These are phyloP conservation scores for Galerucella calmariensis DNA, from an alignment of 2,888 invertebrate species.

Conservation along the genomic window DNA sequence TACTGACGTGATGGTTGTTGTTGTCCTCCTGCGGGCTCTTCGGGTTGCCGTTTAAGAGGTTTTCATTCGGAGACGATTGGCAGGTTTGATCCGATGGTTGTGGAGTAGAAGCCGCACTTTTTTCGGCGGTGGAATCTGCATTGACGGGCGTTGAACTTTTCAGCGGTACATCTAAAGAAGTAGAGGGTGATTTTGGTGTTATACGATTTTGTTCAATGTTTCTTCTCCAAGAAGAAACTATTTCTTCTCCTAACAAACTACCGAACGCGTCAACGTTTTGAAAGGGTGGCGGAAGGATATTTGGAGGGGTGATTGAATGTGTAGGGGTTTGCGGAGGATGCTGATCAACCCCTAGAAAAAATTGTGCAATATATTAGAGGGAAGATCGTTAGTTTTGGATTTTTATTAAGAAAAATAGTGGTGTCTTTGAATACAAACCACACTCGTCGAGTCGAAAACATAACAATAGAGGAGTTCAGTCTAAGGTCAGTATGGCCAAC, in stretches of 20 bases:
- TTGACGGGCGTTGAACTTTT: conserved; percentile 66
- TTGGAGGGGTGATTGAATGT: conserved; percentile 60
- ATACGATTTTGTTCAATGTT: conserved; percentile 70
- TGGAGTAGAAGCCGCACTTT: conserved; percentile 66
- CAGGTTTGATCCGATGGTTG: conserved; percentile 63
- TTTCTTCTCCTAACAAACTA: conserved; percentile 82
- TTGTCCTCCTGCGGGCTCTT: conserved; percentile 65
- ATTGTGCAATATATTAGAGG: conserved; percentile 22
- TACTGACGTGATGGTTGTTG: conserved; percentile 67
- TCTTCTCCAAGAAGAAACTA: conserved; percentile 83
- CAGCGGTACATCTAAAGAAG: conserved; percentile 55
- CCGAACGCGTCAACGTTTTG: conserved; percentile 79
- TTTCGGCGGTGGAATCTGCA: conserved; percentile 60
- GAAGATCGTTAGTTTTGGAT: not conserved
- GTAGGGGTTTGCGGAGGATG: conserved; percentile 47
- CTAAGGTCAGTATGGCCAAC: no score
- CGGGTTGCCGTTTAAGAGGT: conserved; percentile 65
- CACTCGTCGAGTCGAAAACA: not conserved
- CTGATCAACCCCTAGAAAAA: conserved; percentile 43
- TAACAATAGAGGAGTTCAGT: not conserved
- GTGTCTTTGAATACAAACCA: no score
- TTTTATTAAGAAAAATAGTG: not conserved
- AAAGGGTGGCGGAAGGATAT: conserved; percentile 69
- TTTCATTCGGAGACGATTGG: conserved; percentile 51
- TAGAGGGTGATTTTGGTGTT: conserved; percentile 53